Conservation (phyloP, 2,797 vertebrate species). For the Darevskia nairensis region DNA sequence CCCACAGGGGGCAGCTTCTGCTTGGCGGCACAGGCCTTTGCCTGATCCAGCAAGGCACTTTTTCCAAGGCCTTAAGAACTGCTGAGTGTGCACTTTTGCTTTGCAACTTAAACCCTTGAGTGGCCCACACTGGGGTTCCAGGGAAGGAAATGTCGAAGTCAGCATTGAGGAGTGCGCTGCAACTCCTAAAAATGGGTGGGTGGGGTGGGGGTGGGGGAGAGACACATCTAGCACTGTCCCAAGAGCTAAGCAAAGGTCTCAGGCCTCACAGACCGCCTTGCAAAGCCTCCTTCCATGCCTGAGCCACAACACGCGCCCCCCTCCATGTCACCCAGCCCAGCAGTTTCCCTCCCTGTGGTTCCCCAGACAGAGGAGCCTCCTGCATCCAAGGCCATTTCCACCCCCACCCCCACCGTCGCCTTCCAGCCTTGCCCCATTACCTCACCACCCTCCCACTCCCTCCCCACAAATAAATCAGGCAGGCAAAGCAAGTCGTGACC, state of each 20-base stretch:
- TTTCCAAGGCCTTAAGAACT: neutral
- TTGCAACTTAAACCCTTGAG: neutral
- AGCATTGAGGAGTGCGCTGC: too few species aligned
- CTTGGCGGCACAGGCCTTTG: neutral
- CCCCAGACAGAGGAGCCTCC: neutral
- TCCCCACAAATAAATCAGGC: constrained; percentile 68
- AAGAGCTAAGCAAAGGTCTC: neutral
- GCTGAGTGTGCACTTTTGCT: neutral
- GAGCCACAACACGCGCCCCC: neutral
- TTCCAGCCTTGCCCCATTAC: constrained; percentile 64
- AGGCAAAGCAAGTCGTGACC: constrained; percentile 74
- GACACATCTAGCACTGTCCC: neutral
- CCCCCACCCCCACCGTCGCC: constrained; percentile 34
- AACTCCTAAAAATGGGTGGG: too few species aligned
- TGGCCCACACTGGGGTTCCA: too few species aligned
- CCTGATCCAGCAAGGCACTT: neutral
- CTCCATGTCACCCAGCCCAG: rapidly evolving
- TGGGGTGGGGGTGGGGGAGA: neutral
- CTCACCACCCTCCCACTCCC: constrained; percentile 64
- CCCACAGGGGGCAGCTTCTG: neutral
- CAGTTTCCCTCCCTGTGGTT: neutral
- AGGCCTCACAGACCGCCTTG: neutral
- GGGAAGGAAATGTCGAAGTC: too few species aligned
- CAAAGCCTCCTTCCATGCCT: neutral
- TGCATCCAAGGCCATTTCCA: neutral